Evolutionary conservation across 2,888 invertebrate genomes (phyloP).

Genomic region (Galerucella calmariensis): DNA sequence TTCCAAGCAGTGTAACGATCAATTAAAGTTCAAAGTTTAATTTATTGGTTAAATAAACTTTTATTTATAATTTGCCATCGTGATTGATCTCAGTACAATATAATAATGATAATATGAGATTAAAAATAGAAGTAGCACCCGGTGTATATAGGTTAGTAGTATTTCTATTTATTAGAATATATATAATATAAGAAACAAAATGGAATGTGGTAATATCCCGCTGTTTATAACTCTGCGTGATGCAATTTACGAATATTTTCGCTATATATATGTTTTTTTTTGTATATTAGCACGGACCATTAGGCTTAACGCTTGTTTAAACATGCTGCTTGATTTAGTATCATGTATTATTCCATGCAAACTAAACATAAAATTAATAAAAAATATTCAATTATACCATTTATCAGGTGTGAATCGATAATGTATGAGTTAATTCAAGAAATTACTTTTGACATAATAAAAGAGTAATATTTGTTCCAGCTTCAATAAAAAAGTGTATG

Average conservation of each 20-base stretch:
- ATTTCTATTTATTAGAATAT: background rate
- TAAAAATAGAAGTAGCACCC: background rate
- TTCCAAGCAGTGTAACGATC: background rate
- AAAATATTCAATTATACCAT: constrained; percentile 5
- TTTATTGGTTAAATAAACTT: background rate
- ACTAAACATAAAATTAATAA: constrained; percentile 13
- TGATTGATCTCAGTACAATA: background rate
- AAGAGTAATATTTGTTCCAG: too few species aligned
- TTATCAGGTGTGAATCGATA: background rate
- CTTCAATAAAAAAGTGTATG: too few species aligned
- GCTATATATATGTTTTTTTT: constrained; percentile 22
- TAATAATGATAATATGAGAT: background rate
- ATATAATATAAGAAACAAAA: background rate
- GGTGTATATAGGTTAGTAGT: background rate
- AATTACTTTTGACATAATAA: too few species aligned
- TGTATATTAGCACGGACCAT: constrained; percentile 36
- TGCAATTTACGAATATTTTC: constrained; percentile 19
- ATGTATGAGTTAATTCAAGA: too few species aligned
- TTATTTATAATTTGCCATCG: background rate
- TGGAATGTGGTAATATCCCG: constrained; percentile 25
- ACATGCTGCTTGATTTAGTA: constrained; percentile 31
- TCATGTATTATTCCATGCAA: constrained; percentile 29
- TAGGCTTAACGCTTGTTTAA: constrained; percentile 38
- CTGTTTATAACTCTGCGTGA: constrained; percentile 24
- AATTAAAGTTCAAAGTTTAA: background rate